Base-by-base conservation (phyloP, 2,113 vertebrate species). In the Prochilodus magdalenae region DNA sequence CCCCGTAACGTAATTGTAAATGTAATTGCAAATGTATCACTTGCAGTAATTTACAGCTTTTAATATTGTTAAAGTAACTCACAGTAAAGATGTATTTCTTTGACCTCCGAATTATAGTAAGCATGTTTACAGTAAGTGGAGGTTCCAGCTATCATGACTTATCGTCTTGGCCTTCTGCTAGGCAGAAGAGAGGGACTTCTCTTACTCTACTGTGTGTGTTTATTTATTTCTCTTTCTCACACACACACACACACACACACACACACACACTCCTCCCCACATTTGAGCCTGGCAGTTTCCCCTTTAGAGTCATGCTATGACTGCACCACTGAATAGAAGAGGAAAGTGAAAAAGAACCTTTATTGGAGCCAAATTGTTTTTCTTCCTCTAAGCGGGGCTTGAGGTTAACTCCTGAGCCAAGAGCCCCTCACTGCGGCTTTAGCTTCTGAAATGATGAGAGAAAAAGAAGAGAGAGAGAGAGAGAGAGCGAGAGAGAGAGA, bases 291-390 rank as follows among this genome's bases (percentile, higher is more conserved):
- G 77, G 77, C 65, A 70, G 77, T 51, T 71, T 79, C 69, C 30
- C 53, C 77, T 79, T 70, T 69, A 57, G 66, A 70, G 65, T 79
- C 51, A 53, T 71, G 66, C 77, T 79, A 79, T 59, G 66, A 59
- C 51, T 44, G 60, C 77, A 71, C 24, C 22, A 11, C 66, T 77
- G 62, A 71, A 79, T 71, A 79, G 77, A 79, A 53, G 51, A 24
- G 7, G 44, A 55, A 20, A 55, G 62, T 71, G 49, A 79, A 79
- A 79, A 71, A 59, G 77, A 59, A 24, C 66, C 49, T 60, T 71
- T 30, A 71, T 36, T 60, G 66, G 33, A 71, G 77, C 77, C 77
- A 79, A 71, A 60, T 60, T 60, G 57, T 33, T 22, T 63, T 75
- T 36, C 27, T 29, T 44, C 27, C 29, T 69, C 60, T 70, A 72